A percentile compares a stretch with the other conserved stretches of the same genome.
These are phyloP conservation scores for Leptopilina syphax DNA, from an alignment of 2,888 invertebrate genomes.

Conservation along the genomic window DNA sequence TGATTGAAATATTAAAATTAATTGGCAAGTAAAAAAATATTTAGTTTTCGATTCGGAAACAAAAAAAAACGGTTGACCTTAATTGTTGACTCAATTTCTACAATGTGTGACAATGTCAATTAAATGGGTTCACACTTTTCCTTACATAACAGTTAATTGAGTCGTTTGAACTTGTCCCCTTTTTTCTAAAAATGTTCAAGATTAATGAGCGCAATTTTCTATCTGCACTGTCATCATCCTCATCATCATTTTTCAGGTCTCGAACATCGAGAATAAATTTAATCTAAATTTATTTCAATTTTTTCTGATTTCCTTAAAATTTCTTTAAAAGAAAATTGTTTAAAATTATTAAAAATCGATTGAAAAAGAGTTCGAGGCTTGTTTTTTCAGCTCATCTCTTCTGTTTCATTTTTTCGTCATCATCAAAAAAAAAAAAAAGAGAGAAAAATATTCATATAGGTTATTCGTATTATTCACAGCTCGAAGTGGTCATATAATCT, in stretches of 20 bases:
- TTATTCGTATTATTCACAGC: slow-evolving; percentile 71
- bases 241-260: background rate
- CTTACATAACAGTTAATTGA: background rate
- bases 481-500: slow-evolving; percentile 70
- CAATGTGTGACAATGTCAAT: slow-evolving; percentile 22
- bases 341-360: too few species aligned
- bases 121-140: slow-evolving; percentile 15
- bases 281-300: background rate
- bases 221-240: background rate
- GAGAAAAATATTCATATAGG: slow-evolving; percentile 44
- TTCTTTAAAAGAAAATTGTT: background rate
- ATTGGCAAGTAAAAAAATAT: background rate
- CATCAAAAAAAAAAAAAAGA: background rate
- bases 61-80: background rate
- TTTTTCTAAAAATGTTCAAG: background rate
- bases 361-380: too few species aligned
- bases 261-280: background rate
- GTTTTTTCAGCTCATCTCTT: too few species aligned
- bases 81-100: slow-evolving; percentile 11
- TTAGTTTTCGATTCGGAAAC: background rate
- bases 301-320: background rate
- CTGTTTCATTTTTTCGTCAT: background rate
- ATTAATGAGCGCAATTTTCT: slow-evolving; percentile 6
- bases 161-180: slow-evolving; percentile 19
- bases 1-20: too few species aligned